Conservation (phyloP, 2,113 vertebrate species). For the Thalassarche chlororhynchos region DNA sequence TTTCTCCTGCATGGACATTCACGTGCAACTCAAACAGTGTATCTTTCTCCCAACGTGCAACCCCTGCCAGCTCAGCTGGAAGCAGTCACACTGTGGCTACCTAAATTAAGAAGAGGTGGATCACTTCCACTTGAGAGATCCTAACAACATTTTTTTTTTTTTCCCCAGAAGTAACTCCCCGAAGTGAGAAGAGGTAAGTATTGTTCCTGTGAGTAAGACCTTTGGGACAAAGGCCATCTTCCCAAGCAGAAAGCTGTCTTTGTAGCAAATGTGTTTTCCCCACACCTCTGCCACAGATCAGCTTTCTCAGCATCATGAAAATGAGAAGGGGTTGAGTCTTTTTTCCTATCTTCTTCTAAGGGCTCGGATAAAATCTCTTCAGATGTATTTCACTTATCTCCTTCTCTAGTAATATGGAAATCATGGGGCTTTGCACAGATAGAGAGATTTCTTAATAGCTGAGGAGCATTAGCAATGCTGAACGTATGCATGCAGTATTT, state of each 20-base stretch:
- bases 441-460: not conserved
- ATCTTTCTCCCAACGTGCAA: not conserved
- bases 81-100: not conserved
- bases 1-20: not conserved
- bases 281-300: not conserved
- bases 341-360: not conserved
- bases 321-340: not conserved
- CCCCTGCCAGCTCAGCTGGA: not conserved
- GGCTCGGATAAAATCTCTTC: not conserved
- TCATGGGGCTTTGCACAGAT: not conserved
- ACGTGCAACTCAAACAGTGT: rapidly evolving
- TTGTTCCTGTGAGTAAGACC: not conserved
- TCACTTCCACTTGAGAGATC: not conserved
- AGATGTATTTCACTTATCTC: not conserved
- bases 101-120: not conserved
- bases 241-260: not conserved
- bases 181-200: not conserved
- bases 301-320: not conserved
- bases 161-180: not conserved
- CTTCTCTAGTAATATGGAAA: not conserved
- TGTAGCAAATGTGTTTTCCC: not conserved
- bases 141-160: not conserved
- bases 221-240: not conserved
- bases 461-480: not conserved
- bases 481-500: not conserved